A percentile compares a stretch with the other conserved stretches of the same genome.
Evolutionary conservation across 2,888 invertebrate species (phyloP).

Genomic region (Caenorhabditis sp.): DNA sequence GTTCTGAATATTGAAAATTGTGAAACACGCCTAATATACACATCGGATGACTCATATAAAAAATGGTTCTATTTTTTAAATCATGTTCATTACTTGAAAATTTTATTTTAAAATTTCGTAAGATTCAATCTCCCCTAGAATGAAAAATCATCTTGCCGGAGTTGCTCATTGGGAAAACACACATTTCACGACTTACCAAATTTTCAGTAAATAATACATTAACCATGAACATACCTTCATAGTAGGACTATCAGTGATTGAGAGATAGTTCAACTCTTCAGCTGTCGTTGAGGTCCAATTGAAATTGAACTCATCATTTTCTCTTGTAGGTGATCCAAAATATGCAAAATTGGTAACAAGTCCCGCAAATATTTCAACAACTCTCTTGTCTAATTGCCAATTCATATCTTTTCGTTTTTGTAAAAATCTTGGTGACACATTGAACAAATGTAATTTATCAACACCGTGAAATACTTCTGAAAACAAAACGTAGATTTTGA

Average conservation of each 20-base stretch:
- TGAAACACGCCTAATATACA: no score
- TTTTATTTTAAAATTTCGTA: no score
- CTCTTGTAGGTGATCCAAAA: constrained; percentile 68
- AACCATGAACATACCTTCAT: constrained; percentile 63
- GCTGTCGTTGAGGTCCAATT: constrained; percentile 67
- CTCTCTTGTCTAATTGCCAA: constrained; percentile 70
- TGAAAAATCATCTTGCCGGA: no score
- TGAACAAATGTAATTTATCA: constrained; percentile 71
- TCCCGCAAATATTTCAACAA: constrained; percentile 71
- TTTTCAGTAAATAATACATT: no score
- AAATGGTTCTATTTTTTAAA: no score
- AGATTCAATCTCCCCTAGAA: no score
- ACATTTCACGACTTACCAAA: no score
- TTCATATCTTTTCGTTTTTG: constrained; percentile 66
- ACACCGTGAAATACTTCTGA: constrained; percentile 70
- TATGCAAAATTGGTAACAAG: constrained; percentile 69
- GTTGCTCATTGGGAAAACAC: no score
- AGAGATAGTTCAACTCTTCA: constrained; percentile 65
- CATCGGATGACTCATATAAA: no score
- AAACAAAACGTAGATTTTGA: constrained; percentile 7
- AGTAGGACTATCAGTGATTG: constrained; percentile 68
- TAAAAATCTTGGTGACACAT: constrained; percentile 67
- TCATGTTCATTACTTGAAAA: no score
- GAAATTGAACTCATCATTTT: constrained; percentile 63
- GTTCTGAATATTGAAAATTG: no score